phyloP scores from a whole-genome alignment of 2,113 vertebrate genomes.

The Pyxicephalus adspersus region DNA sequence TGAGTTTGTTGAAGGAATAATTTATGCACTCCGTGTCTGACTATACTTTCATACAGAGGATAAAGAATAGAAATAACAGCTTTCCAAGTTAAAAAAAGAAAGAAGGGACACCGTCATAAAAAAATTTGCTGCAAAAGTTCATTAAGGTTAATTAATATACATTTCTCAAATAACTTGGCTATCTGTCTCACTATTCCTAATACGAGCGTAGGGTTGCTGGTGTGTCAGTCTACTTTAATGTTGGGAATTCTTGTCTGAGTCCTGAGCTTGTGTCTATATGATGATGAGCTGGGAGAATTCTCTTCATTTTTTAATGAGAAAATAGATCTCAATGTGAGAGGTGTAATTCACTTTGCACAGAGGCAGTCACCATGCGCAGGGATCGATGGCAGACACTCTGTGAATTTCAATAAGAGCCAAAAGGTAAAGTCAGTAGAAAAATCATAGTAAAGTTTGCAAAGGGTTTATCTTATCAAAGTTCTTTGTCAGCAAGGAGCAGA shows the following conservation, averaged over 20 bases:
- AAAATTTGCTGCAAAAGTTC: constrained; percentile 19
- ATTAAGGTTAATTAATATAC: constrained; percentile 47
- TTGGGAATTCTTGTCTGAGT: constrained; percentile 43
- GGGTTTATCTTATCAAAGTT: neutral
- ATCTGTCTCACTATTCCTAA: constrained; percentile 50
- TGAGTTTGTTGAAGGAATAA: constrained; percentile 17
- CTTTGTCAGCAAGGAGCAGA: neutral
- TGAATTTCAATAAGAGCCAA: constrained; percentile 60
- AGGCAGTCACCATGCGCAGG: constrained; percentile 62
- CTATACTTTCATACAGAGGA: constrained; percentile 1
- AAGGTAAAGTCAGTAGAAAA: constrained; percentile 36
- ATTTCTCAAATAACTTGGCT: constrained; percentile 26
- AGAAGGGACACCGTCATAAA: constrained; percentile 24
- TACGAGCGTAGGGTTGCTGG: neutral
- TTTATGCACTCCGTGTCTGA: neutral
- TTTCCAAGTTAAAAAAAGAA: neutral
- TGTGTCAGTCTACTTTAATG: constrained; percentile 30
- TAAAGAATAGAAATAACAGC: constrained; percentile 9
- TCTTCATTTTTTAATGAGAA: constrained; percentile 62
- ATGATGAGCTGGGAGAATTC: constrained; percentile 47
- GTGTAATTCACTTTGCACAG: constrained; percentile 62
- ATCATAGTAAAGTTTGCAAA: neutral
- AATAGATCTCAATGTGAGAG: constrained; percentile 66
- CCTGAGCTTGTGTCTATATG: neutral
- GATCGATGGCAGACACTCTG: constrained; percentile 64